Percentiles rank a stretch among this genome's conserved stretches.
Evolutionary conservation across 2,113 vertebrate genomes (phyloP).

Genomic region (Antigone vipio): DNA sequence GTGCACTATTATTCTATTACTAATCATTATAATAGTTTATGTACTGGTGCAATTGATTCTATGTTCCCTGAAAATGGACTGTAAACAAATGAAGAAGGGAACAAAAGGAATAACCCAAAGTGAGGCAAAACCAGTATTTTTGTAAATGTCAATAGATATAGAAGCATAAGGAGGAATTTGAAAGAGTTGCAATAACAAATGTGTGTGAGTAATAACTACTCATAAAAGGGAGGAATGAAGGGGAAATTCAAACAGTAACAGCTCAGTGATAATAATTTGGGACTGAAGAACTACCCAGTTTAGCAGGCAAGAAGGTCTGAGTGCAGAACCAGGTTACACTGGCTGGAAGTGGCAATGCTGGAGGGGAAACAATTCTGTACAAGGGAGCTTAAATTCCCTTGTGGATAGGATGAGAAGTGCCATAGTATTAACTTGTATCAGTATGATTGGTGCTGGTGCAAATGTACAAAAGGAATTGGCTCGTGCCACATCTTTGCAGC

Average conservation of each 20-base stretch:
- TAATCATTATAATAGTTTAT: not conserved
- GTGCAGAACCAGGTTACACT: not conserved
- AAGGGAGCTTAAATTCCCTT: not conserved
- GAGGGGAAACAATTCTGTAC: not conserved
- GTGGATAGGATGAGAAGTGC: not conserved
- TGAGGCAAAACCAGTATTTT: not conserved
- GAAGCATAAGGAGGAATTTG: not conserved
- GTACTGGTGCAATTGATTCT: not conserved
- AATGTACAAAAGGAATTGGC: not conserved
- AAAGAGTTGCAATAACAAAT: not conserved
- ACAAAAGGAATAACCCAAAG: not conserved
- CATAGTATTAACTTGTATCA: not conserved
- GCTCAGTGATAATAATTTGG: not conserved
- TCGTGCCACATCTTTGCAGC: not conserved
- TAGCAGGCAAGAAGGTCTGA: not conserved
- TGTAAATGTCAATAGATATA: not conserved
- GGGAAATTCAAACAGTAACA: not conserved
- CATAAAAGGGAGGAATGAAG: not conserved
- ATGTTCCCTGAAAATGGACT: not conserved
- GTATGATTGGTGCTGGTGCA: not conserved
- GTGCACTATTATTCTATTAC: not conserved
- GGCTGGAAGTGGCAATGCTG: not conserved
- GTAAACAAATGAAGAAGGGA: not conserved
- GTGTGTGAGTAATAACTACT: not conserved
- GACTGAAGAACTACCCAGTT: not conserved